These are phyloP conservation scores for Bombus vancouverensis DNA, from an alignment of 1,140 invertebrate genomes.

Conservation along the genomic window DNA sequence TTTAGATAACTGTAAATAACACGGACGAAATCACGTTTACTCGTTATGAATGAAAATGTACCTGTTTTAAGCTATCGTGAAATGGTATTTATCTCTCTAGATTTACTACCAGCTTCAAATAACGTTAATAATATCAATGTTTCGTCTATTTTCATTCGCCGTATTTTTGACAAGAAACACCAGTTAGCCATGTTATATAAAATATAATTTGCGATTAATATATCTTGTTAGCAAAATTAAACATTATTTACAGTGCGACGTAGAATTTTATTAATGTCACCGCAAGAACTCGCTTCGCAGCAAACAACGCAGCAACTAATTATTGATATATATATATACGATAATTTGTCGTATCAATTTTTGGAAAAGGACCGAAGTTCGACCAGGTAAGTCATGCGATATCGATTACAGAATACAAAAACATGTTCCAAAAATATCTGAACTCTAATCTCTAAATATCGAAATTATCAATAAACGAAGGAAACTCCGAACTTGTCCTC, in stretches of 20 bases:
- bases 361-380: neutral
- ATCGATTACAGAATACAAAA: neutral
- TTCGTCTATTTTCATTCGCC: neutral
- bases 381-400: conserved; percentile 14
- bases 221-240: conserved; percentile 12
- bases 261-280: neutral
- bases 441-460: neutral
- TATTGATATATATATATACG: neutral
- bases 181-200: neutral
- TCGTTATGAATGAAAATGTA: neutral
- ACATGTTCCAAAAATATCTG: too few relatives aligned
- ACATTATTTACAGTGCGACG: conserved; percentile 9
- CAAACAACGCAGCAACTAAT: neutral
- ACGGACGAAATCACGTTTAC: too few relatives aligned
- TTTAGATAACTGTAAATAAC: conserved; percentile 14
- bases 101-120: neutral
- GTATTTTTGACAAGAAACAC: conserved; percentile 1
- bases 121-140: conserved; percentile 9
- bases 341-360: neutral
- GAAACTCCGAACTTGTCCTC: too few relatives aligned
- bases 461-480: too few relatives aligned
- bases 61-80: neutral
- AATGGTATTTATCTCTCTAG: conserved; percentile 7
- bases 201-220: conserved; percentile 10
- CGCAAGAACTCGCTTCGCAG: neutral